These are phyloP conservation scores for Onychostoma macrolepis DNA, from an alignment of 2,113 vertebrate genomes.

Conservation along the genomic window DNA sequence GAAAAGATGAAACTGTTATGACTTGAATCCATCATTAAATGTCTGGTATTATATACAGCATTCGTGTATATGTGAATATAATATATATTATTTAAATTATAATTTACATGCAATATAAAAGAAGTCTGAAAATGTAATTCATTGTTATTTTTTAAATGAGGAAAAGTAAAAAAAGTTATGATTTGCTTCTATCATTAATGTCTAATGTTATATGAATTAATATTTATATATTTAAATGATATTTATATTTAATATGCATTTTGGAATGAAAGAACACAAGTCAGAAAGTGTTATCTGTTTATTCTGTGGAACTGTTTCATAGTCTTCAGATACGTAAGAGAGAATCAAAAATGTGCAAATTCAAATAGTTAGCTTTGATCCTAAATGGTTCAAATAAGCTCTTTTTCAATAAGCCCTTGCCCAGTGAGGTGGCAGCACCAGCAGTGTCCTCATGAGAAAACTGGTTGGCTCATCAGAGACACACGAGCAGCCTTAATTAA, in stretches of 20 bases:
- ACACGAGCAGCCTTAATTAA: conserved; percentile 27
- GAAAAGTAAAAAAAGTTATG: not conserved
- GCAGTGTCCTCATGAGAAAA: conserved; percentile 11
- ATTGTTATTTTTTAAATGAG: too few species aligned
- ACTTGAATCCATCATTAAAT: not conserved
- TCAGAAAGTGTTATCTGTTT: too few species aligned
- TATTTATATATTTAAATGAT: not conserved
- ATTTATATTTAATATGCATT: too few species aligned
- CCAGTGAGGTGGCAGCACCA: not conserved
- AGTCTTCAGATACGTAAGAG: not conserved
- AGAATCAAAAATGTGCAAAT: not conserved
- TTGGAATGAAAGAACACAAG: too few species aligned
- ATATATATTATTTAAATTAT: not conserved
- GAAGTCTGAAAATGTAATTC: not conserved
- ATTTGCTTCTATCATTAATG: not conserved
- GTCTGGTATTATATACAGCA: too few species aligned
- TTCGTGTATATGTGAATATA: not conserved
- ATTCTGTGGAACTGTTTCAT: not conserved
- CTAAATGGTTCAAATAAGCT: not conserved
- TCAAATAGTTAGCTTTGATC: not conserved
- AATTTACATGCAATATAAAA: not conserved
- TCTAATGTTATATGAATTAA: not conserved
- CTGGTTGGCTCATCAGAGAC: not conserved
- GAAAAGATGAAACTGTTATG: not conserved
- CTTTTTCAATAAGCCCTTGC: not conserved